These are phyloP conservation scores for Natrix natrix DNA, from an alignment of 2,797 vertebrate species.

Conservation along the genomic window DNA sequence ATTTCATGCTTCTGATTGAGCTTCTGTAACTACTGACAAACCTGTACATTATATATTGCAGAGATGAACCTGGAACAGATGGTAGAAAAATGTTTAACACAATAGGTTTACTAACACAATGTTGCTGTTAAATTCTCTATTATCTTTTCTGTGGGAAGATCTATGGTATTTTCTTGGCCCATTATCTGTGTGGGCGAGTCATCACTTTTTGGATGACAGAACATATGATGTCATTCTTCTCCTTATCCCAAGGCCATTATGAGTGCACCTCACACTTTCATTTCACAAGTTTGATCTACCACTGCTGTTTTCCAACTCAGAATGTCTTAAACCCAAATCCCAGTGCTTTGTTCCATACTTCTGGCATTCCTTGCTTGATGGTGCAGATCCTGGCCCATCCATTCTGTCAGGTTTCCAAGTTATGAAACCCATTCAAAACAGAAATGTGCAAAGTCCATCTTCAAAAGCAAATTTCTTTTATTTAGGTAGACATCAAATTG, in stretches of 20 bases:
- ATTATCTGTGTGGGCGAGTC: neutral
- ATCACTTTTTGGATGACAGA: neutral
- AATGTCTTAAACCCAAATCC: neutral
- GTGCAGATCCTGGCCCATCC: neutral
- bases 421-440: too few relatives aligned
- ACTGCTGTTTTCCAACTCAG: neutral
- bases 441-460: too few relatives aligned
- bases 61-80: slow-evolving; percentile 43
- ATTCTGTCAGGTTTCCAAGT: neutral
- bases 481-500: too few relatives aligned
- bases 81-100: slow-evolving; percentile 55
- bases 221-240: neutral
- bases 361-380: neutral
- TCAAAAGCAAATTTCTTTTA: too few relatives aligned
- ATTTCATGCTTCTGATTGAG: slow-evolving; percentile 14
- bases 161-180: neutral
- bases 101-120: slow-evolving; percentile 36
- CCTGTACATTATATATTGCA: slow-evolving; percentile 43
- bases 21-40: slow-evolving; percentile 34
- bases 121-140: slow-evolving; percentile 43
- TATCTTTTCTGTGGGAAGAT: slow-evolving; percentile 8
- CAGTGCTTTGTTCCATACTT: neutral
- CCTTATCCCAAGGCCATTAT: neutral
- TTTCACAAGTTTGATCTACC: neutral
- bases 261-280: neutral